Conservation (phyloP, 2,888 invertebrate species). For the Philopedon plagiatum region DNA sequence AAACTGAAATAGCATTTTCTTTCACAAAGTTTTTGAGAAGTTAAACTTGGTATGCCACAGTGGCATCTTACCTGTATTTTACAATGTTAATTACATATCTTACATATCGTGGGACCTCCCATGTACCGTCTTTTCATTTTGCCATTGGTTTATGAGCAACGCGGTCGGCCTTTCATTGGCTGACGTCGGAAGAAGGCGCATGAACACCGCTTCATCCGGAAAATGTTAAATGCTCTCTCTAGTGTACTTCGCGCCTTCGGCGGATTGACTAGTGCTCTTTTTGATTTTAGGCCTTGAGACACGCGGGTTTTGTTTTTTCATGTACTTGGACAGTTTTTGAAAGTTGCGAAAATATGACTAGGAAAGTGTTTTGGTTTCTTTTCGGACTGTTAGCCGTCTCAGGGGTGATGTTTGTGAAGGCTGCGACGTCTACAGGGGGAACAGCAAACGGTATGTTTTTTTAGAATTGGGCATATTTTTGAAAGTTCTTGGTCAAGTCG, state of each 20-base stretch:
- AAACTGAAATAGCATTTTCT: slow-evolving; percentile 30
- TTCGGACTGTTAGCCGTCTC: slow-evolving; percentile 54
- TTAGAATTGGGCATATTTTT: slow-evolving; percentile 11
- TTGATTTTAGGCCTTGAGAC: slow-evolving; percentile 51
- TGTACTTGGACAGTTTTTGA: slow-evolving; percentile 19
- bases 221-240: slow-evolving; percentile 60
- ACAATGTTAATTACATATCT: slow-evolving; percentile 69
- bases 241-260: slow-evolving; percentile 62
- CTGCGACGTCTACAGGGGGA: slow-evolving; percentile 60
- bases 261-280: slow-evolving; percentile 57
- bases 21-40: slow-evolving; percentile 39
- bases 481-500: slow-evolving; percentile 53
- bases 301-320: slow-evolving; percentile 57
- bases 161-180: slow-evolving; percentile 66
- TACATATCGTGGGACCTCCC: slow-evolving; percentile 67
- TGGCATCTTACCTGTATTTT: slow-evolving; percentile 52
- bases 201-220: slow-evolving; percentile 63
- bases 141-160: slow-evolving; percentile 67
- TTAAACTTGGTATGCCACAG: slow-evolving; percentile 38
- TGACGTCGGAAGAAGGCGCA: slow-evolving; percentile 63
- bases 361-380: slow-evolving; percentile 24
- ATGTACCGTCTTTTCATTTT: slow-evolving; percentile 68
- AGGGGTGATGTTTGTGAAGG: slow-evolving; percentile 55
- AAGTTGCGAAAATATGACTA: slow-evolving; percentile 27
- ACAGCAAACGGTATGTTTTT: slow-evolving; percentile 62